These are phyloP conservation scores for Zele albiditarsus DNA, from an alignment of 2,888 invertebrate species.

Conservation along the genomic window DNA sequence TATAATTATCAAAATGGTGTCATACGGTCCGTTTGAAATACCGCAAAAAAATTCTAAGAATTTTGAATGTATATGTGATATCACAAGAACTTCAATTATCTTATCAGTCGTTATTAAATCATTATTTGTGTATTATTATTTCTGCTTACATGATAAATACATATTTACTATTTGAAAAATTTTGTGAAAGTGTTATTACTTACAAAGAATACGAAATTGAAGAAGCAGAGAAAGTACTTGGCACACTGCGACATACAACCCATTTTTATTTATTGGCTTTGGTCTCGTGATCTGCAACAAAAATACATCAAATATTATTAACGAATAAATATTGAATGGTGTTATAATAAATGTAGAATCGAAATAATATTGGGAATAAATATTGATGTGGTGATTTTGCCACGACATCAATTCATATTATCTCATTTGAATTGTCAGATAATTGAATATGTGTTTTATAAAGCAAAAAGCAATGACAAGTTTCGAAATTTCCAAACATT, in stretches of 20 bases:
- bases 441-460: background rate
- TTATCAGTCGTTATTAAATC: background rate
- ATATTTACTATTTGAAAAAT: background rate
- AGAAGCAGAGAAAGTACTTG: conserved; percentile 82
- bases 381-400: background rate
- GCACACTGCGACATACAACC: conserved; percentile 80
- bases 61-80: background rate
- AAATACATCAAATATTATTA: conserved; percentile 27
- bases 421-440: background rate
- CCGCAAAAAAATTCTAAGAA: background rate
- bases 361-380: background rate
- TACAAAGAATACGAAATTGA: conserved; percentile 84
- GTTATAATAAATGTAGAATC: background rate
- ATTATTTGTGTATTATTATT: background rate
- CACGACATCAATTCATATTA: background rate
- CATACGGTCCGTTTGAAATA: too few relatives aligned
- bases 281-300: conserved; percentile 54
- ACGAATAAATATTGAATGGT: background rate
- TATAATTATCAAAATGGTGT: too few relatives aligned
- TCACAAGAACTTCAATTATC: background rate
- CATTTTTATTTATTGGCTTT: conserved; percentile 53
- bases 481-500: too few relatives aligned
- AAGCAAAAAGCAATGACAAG: too few relatives aligned
- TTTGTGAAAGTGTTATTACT: conserved; percentile 65
- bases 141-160: background rate